Evolutionary conservation across 2,797 vertebrate species (phyloP), one percentile per base, ranked within the genome.

Genomic region (Sebastes iracundus): DNA sequence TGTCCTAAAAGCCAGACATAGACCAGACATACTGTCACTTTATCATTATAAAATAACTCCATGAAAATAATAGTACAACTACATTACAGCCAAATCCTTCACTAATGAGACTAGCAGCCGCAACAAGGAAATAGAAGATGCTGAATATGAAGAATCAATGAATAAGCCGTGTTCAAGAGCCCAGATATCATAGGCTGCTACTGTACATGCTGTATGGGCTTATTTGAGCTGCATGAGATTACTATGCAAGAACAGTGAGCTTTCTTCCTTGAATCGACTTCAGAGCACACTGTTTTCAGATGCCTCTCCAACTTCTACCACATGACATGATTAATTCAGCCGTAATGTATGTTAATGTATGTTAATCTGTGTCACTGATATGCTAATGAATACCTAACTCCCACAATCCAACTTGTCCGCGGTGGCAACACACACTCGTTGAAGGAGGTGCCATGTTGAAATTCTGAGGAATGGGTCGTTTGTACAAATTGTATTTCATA

Each of bases 311-410:
- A 92, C 78, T 93, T 92, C 90, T 93, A 88, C 87, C 87, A 88
- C 87, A 93, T 85, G 80, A 82, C 87, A 90, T 93, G 90, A 91
- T 93, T 94, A 93, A 93, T 93, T 94, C 92, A 92, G 74, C 77
- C 18, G 38, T 94, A 96, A 95, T 95, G 78, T 95, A 96, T 96
- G 95, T 92, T 93, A 96, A 95, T 96, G 66, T 95, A 96, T 95
- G 95, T 90, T 96, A 96, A 96, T 96, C 95, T 95, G 89, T 95
- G 93, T 94, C 93, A 95, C 92, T 94, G 94, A 94, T 94, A 96
- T 96, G 95, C 91, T 95, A 95, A 96, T 95, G 89, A 95, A 93
- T 80, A 93, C 92, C 93, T 86, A 90, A 94, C 94, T 94, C 92
- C 87, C 89, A 93, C 89, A 94, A 91, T 93, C 90, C 89, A 89